These are phyloP conservation scores for Macrocentrus cingulum DNA, from an alignment of 1,140 invertebrate genomes.

Conservation along the genomic window DNA sequence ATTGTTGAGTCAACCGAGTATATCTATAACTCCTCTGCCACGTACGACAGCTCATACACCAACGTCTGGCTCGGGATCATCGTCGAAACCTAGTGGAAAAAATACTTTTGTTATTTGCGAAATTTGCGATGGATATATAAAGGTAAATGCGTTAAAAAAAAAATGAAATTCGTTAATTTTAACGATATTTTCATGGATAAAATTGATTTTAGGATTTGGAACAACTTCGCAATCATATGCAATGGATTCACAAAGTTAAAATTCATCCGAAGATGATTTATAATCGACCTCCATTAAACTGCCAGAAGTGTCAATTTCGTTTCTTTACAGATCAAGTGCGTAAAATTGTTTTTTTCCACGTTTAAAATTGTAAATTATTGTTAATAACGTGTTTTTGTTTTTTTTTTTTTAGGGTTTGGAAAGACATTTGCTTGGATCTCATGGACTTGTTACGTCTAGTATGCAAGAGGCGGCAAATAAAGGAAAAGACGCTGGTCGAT, in stretches of 20 bases:
- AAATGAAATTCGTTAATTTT: background rate
- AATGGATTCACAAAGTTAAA: conserved; percentile 95
- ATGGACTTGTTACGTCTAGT: conserved; percentile 91
- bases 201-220: conserved; percentile 70
- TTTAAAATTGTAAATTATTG: conserved; percentile 1
- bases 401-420: conserved; percentile 74
- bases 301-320: conserved; percentile 92
- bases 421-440: conserved; percentile 88
- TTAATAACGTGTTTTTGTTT: background rate
- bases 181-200: conserved; percentile 3
- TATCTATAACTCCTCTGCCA: conserved; percentile 87
- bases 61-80: conserved; percentile 52
- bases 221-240: conserved; percentile 90
- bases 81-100: conserved; percentile 64
- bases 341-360: conserved; percentile 7
- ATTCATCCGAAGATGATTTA: conserved; percentile 96
- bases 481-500: conserved; percentile 89
- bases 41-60: conserved; percentile 61
- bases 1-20: conserved; percentile 76
- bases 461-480: conserved; percentile 95
- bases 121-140: conserved; percentile 94
- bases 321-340: conserved; percentile 74
- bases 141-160: conserved; percentile 55
- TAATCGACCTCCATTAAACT: conserved; percentile 90
- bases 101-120: conserved; percentile 90